Evolutionary conservation across 2,113 vertebrate species (phyloP).

Genomic region (Himantopus leucocephalus): DNA sequence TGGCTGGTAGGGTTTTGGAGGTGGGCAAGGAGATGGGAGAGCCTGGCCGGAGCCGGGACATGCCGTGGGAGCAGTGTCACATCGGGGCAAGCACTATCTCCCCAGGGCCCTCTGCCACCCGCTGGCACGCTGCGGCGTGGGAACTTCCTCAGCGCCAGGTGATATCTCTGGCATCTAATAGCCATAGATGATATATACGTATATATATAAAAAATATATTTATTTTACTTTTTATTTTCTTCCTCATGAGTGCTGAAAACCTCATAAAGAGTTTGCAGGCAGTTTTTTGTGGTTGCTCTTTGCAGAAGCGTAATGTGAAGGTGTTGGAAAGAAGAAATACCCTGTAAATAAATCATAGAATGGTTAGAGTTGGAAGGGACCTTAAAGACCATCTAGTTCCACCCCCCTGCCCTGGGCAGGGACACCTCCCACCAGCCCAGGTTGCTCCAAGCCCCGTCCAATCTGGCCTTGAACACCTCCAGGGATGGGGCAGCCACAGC

Average conservation of each 20-base stretch:
- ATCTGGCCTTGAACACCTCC: too few species aligned
- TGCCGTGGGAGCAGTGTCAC: background rate
- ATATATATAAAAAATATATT: background rate
- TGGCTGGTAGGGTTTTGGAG: background rate
- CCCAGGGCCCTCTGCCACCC: background rate
- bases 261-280: background rate
- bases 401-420: too few species aligned
- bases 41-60: rapidly evolving
- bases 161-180: background rate
- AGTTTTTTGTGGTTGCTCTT: background rate
- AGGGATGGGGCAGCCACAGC: too few species aligned
- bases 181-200: background rate
- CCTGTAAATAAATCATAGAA: background rate
- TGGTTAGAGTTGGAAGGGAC: background rate
- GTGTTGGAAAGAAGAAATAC: background rate
- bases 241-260: background rate
- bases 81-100: background rate
- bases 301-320: background rate
- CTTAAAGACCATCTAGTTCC: background rate
- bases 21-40: background rate
- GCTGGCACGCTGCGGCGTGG: background rate
- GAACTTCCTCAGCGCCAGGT: background rate
- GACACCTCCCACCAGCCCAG: too few species aligned
- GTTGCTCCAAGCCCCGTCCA: too few species aligned
- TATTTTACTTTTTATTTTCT: background rate